Evolutionary conservation across 2,888 invertebrate genomes (phyloP), one percentile per base, ranked within the genome.

Genomic region (Drosophila pullipes): DNA sequence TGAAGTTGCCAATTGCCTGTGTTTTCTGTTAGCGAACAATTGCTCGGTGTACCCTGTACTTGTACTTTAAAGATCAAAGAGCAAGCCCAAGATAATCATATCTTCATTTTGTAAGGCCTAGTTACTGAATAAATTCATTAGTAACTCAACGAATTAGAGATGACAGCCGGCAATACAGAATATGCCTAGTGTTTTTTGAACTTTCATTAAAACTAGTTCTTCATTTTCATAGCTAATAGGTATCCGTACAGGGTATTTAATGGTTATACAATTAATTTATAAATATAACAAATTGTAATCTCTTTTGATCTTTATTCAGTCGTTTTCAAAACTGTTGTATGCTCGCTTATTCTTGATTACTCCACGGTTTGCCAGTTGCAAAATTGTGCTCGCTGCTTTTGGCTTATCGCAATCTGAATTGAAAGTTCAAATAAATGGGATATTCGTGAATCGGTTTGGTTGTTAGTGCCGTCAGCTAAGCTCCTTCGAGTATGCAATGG

Each of bases 351-450:
- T 11, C 33, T 68, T 72, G 78, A 81, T 76, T 78, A 72, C 72
- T 41, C 62, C 41, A 41, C 39, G 30, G 53, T 52, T 50, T 47
- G 61, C n/a, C 66, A 58, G 53, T 49, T 52, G 54, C 28, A n/a
- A 41, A 39, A 41, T 52, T 11, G 50, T 22, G 39, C 3, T 35
- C 16, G 54, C 13, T 39, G 72, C 31, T 54, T 28, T 81, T 78
- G 69, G 82, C 79, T 79, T 79, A 79, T 79, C 79, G 79, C 82
- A 63, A 78, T 79, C 82, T 82, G 74, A 78, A 79, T 79, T 82
- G 74, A 82, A 70, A 78, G 61, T 79, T 78, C 61, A 78, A 82
- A 78, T 78, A 82, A 82, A 79, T 79, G 82, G 67, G 66, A 73
- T 74, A 82, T 79, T 78, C 63, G 52, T 64, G 60, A 64, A 73